Percentiles rank a stretch among this genome's conserved stretches.
phyloP scores from a whole-genome alignment of 2,113 vertebrate genomes.

The Lepisosteus oculatus region DNA sequence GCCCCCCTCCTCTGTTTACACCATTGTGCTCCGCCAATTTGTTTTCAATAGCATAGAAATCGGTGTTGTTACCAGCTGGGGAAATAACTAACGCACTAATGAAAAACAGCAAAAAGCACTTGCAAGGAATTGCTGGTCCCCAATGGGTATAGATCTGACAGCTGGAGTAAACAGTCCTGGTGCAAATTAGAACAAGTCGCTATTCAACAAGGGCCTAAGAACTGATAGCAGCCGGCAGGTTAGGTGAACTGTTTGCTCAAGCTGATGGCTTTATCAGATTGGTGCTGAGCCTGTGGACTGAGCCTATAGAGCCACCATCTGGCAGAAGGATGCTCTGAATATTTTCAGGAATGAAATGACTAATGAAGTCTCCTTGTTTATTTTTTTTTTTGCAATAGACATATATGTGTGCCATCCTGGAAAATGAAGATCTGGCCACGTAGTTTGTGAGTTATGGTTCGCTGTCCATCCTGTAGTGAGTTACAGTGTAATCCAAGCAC shows the following conservation, averaged over 20 bases:
- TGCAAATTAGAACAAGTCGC: background rate
- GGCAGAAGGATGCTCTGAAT: background rate
- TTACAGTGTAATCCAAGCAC: too few species aligned
- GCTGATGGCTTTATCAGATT: background rate
- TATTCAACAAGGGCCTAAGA: background rate
- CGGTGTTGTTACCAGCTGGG: background rate
- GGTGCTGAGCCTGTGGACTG: background rate
- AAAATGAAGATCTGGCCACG: too few species aligned
- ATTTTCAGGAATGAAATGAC: too few species aligned
- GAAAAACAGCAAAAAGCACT: background rate
- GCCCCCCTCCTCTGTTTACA: background rate
- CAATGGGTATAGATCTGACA: background rate
- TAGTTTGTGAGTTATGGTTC: too few species aligned
- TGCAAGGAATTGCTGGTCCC: conserved; percentile 1
- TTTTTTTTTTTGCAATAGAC: too few species aligned
- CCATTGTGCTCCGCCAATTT: background rate
- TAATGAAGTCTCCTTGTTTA: background rate
- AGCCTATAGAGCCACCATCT: background rate
- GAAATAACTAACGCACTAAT: background rate
- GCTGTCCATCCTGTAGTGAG: too few species aligned
- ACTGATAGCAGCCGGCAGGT: background rate
- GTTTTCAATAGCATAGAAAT: conserved; percentile 6
- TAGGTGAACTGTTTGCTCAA: background rate
- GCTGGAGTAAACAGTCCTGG: background rate
- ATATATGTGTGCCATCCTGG: too few species aligned